A percentile compares a stretch with the other conserved stretches of the same genome.
Conservation (phyloP, 2,797 vertebrate species). For the Sebastes nivosus region DNA sequence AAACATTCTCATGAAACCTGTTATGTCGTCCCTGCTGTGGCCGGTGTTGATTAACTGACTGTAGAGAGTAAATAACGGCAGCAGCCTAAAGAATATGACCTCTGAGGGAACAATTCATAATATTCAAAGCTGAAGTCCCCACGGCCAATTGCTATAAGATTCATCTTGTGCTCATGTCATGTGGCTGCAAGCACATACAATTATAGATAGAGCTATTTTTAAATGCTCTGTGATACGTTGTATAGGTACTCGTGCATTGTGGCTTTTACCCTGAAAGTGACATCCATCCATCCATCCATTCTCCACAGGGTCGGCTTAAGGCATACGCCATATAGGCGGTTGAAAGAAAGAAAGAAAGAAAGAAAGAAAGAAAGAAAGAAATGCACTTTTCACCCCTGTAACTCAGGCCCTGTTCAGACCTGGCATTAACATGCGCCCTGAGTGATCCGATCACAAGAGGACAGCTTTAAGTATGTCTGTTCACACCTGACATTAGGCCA, state of each 20-base stretch:
- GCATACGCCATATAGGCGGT: too few relatives aligned
- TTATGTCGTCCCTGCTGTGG: constrained; percentile 38
- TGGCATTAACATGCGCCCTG: too few relatives aligned
- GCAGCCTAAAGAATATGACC: background rate
- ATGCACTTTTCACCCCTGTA: too few relatives aligned
- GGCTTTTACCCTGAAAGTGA: background rate
- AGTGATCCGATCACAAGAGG: too few relatives aligned
- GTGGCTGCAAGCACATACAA: background rate
- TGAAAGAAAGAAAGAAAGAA: too few relatives aligned
- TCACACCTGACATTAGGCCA: too few relatives aligned
- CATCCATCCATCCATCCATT: background rate
- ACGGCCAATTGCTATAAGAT: background rate
- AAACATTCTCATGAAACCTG: constrained; percentile 62
- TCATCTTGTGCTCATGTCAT: background rate
- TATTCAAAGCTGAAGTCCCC: background rate
- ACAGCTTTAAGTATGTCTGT: too few relatives aligned
- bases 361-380: too few relatives aligned
- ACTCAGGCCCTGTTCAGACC: too few relatives aligned
- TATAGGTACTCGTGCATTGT: background rate
- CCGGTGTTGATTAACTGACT: constrained; percentile 54
- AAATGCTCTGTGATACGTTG: background rate
- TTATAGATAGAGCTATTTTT: background rate
- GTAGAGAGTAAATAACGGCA: constrained; percentile 33
- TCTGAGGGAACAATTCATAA: constrained; percentile 5
- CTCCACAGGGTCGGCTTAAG: too few relatives aligned